Evolutionary conservation across 2,113 vertebrate species (phyloP), one percentile per base, ranked within the genome.

Genomic region (Myiopsitta monachus): DNA sequence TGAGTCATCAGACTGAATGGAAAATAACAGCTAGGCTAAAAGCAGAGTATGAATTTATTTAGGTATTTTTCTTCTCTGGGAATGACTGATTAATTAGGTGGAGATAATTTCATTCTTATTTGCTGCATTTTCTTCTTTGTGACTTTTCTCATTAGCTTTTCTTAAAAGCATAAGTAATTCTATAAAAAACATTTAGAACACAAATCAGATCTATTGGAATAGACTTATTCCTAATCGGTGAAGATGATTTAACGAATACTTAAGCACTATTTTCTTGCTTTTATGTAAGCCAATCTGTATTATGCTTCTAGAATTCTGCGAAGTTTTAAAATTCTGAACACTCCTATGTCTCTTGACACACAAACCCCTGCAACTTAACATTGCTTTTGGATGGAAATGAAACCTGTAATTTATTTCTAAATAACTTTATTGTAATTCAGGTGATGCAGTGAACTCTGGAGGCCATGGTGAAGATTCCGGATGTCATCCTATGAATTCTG

Each of bases 51-150:
- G 41, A 77, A 75, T 97, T 96, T 96, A 79, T 96, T 79, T 79
- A 63, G 87, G 31, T 90, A 18, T 96, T 90, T 96, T 95, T 77
- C 68, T 81, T 95, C 63, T 28, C 46, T 92, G 52, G 74, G 27
- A 85, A 94, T 91, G 79, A 94, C 82, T 95, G 63, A 94, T 95
- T 96, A 95, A 97, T 95, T 97, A 90, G 30, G 62, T 94, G 81
- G 90, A 83, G 92, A 89, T 97, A 91, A 95, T 86, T 92, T 95
- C 64, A 92, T 96, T 97, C 92, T 46, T 41, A 66, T 89, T 92
- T 94, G 39, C 33, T 83, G 59, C 24, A 73, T 86, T 90, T 96
- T 97, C 66, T 49, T 95, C 90, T 96, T 84, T 59, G 68, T 96
- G 80, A 69, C 93, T 83, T 94, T 96, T 83, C 76, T 96, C 51